phyloP scores from a whole-genome alignment of 2,888 invertebrate species.

The Nomada fucata region DNA sequence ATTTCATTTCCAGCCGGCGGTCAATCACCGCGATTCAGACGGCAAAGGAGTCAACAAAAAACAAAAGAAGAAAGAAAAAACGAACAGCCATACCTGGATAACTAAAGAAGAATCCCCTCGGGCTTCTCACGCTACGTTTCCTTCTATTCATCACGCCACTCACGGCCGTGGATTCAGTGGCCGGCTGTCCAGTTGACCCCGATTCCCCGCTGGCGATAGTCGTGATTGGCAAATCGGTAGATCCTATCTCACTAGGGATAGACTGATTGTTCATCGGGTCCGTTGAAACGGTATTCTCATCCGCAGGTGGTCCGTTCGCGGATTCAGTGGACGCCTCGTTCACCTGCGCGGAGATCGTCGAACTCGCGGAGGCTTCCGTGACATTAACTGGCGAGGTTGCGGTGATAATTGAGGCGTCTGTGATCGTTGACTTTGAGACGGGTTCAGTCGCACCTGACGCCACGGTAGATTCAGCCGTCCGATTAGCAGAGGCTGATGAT shows the following conservation, averaged over 20 bases:
- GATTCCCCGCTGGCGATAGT: conserved; percentile 32
- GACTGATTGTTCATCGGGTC: conserved; percentile 45
- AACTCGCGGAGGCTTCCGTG: conserved; percentile 10
- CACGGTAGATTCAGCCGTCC: background rate
- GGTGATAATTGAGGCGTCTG: background rate
- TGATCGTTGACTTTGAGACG: conserved; percentile 19
- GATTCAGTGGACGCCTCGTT: conserved; percentile 36
- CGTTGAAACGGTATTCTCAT: conserved; percentile 61
- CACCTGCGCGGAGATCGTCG: conserved; percentile 13
- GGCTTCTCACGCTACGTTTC: conserved; percentile 71
- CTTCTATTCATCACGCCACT: conserved; percentile 59
- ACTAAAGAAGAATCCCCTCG: conserved; percentile 75
- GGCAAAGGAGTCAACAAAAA: background rate
- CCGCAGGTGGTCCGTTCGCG: conserved; percentile 53
- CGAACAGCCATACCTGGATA: conserved; percentile 70
- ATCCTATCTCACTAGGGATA: conserved; percentile 37
- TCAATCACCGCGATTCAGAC: background rate
- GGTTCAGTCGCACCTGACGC: conserved; percentile 5
- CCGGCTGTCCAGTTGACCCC: conserved; percentile 22
- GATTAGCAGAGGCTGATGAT: background rate
- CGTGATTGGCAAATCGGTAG: conserved; percentile 45
- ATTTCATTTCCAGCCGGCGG: background rate
- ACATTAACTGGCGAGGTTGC: background rate
- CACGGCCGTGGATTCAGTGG: conserved; percentile 2
- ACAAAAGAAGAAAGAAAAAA: background rate